Evolutionary conservation across 2,113 vertebrate species (phyloP).

Genomic region (Amblyornis subalaris): DNA sequence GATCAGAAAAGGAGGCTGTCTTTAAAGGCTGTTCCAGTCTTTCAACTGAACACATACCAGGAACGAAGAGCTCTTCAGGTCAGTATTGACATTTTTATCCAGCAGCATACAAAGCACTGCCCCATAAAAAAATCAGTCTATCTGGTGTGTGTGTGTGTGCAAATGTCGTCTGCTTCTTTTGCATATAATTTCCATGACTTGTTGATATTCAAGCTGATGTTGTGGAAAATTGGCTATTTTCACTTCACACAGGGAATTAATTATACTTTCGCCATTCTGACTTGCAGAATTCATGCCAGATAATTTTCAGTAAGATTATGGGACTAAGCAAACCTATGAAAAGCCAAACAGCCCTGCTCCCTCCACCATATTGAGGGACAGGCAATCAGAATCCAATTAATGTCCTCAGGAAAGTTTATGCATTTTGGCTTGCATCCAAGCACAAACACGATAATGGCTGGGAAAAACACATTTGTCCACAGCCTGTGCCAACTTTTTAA

Average conservation of each 20-base stretch:
- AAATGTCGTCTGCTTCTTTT: background rate
- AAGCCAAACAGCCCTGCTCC: background rate
- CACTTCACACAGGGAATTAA: slow-evolving; percentile 19
- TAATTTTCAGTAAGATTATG: slow-evolving; percentile 2
- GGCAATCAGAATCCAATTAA: background rate
- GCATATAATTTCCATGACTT: background rate
- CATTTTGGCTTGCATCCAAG: slow-evolving; percentile 1
- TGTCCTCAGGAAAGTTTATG: background rate
- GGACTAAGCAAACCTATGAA: background rate
- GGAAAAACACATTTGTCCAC: background rate
- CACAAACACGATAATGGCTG: background rate
- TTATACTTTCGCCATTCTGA: slow-evolving; percentile 7
- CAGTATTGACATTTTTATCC: background rate
- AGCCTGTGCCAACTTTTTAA: background rate
- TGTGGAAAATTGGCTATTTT: slow-evolving; percentile 31
- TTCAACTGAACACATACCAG: background rate
- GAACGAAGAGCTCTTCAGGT: background rate
- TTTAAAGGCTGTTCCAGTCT: background rate
- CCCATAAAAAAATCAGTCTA: background rate
- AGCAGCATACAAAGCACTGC: background rate
- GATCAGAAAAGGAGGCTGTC: background rate
- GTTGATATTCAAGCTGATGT: background rate
- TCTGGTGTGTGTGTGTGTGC: background rate
- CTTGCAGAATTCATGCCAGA: slow-evolving; percentile 15
- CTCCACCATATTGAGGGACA: background rate